phyloP scores from a whole-genome alignment of 2,888 invertebrate genomes.

The Lasius platythorax region DNA sequence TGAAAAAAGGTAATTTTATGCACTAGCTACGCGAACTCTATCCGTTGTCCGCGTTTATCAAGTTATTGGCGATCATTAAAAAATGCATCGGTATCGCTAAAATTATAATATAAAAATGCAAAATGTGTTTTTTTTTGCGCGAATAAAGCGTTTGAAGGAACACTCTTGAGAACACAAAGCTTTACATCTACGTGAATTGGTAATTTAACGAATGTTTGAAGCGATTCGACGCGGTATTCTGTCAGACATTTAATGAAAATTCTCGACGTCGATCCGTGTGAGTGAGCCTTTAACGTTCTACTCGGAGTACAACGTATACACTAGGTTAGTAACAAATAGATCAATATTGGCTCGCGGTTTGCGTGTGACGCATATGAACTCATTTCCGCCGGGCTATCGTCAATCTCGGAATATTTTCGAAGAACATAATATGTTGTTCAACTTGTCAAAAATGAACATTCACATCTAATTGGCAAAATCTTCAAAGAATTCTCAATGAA shows the following conservation, averaged over 20 bases:
- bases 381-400: slow-evolving; percentile 38
- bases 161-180: neutral
- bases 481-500: no score
- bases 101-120: neutral
- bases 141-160: neutral
- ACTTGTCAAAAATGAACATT: neutral
- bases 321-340: slow-evolving; percentile 77
- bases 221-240: neutral
- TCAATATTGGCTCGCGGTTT: slow-evolving; percentile 77
- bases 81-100: neutral
- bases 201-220: neutral
- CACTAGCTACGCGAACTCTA: neutral
- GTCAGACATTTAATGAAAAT: slow-evolving; percentile 7
- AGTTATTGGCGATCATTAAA: neutral
- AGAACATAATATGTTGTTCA: neutral
- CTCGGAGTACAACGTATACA: slow-evolving; percentile 61
- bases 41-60: neutral
- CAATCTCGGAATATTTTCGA: slow-evolving; percentile 20
- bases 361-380: slow-evolving; percentile 60
- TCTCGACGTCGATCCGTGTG: slow-evolving; percentile 32
- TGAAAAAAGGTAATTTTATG: neutral
- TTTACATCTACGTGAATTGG: neutral
- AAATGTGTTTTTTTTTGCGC: neutral
- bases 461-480: no score
- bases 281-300: slow-evolving; percentile 55